Percentiles rank a stretch among this genome's conserved stretches.
Evolutionary conservation across 1,140 invertebrate genomes (phyloP).

Genomic region (Lepidotrigona ventralis): DNA sequence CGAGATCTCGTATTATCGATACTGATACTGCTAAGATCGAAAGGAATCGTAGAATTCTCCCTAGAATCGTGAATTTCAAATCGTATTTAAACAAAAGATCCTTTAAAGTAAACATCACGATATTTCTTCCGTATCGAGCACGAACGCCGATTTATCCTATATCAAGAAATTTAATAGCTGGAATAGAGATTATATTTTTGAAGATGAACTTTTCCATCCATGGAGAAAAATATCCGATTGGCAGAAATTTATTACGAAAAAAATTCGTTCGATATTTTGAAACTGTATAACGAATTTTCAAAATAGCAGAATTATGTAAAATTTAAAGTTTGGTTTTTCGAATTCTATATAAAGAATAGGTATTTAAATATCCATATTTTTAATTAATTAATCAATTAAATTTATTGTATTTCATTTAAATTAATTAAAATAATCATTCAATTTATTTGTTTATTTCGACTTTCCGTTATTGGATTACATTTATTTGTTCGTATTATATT

Average conservation of each 20-base stretch:
- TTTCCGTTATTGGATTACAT: background rate
- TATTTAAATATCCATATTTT: too few relatives aligned
- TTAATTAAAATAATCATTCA: too few relatives aligned
- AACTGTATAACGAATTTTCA: background rate
- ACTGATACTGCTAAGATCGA: constrained; percentile 43
- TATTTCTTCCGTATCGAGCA: constrained; percentile 14
- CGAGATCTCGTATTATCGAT: constrained; percentile 57
- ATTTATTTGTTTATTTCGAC: background rate
- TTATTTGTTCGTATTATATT: background rate
- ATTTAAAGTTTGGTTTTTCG: background rate
- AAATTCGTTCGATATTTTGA: background rate
- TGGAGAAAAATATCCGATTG: background rate
- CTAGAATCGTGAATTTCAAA: constrained; percentile 49
- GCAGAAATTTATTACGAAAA: background rate
- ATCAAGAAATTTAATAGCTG: constrained; percentile 7
- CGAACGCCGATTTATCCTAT: background rate
- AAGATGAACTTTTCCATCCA: background rate
- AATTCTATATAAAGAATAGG: too few relatives aligned
- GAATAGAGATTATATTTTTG: background rate
- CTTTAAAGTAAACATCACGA: constrained; percentile 29
- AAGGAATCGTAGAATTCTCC: constrained; percentile 29
- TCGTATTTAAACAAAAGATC: constrained; percentile 34
- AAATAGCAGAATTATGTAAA: background rate
- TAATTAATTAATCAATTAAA: too few relatives aligned
- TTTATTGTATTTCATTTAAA: too few relatives aligned